Conservation (phyloP, 2,797 vertebrate species). For the Simalia tracyae region DNA sequence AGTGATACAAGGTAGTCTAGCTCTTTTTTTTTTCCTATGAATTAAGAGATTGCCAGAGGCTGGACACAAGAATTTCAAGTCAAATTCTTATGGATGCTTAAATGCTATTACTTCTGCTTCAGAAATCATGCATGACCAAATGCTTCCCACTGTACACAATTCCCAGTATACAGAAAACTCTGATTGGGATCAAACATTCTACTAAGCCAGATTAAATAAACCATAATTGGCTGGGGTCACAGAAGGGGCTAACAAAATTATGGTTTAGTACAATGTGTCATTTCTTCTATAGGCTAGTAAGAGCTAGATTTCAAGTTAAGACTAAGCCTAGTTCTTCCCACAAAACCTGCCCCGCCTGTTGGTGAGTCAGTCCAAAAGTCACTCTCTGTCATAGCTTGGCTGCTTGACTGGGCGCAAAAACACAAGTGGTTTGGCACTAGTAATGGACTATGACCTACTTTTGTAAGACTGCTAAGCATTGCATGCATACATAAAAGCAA, state of each 20-base stretch:
- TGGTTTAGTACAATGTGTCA: background rate
- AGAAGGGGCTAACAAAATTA: background rate
- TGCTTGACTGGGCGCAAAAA: background rate
- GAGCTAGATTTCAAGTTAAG: slow-evolving; percentile 10
- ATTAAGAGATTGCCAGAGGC: too few species aligned
- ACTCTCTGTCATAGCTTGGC: background rate
- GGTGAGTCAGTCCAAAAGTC: slow-evolving; percentile 27
- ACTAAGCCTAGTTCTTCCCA: slow-evolving; percentile 8
- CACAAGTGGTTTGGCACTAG: background rate
- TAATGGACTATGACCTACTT: background rate
- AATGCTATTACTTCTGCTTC: background rate
- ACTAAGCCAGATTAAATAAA: background rate
- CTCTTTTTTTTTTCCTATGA: background rate
- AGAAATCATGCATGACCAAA: background rate
- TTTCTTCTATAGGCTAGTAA: background rate
- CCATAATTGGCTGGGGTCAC: background rate
- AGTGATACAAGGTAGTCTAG: background rate
- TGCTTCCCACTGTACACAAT: background rate
- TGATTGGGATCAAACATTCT: background rate
- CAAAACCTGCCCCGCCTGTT: slow-evolving; percentile 6
- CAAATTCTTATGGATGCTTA: background rate
- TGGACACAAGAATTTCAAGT: background rate
- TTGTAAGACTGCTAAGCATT: background rate
- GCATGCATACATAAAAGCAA: background rate
- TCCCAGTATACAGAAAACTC: background rate